These are phyloP conservation scores for Oreochromis grahami DNA, from an alignment of 2,797 vertebrate species.

Conservation along the genomic window DNA sequence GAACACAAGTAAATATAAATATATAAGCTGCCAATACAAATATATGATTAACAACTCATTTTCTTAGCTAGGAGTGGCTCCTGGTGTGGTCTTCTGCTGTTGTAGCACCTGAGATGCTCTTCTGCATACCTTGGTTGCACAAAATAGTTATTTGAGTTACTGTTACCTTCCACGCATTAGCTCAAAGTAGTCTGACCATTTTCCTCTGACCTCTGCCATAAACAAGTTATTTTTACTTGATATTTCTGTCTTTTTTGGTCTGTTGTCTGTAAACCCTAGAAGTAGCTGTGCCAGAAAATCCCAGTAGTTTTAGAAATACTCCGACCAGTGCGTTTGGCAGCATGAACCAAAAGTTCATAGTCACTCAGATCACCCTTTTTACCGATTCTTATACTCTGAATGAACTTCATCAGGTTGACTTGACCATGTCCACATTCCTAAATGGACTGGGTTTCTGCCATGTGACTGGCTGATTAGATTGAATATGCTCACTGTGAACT, in stretches of 20 bases:
- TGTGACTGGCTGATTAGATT: neutral
- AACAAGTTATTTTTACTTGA: neutral
- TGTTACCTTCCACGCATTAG: neutral
- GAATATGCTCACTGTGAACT: neutral
- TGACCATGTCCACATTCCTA: neutral
- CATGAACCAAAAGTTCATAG: neutral
- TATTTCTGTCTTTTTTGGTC: neutral
- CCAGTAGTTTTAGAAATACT: neutral
- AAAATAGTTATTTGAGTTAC: neutral
- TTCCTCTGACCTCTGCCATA: neutral
- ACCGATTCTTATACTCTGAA: neutral
- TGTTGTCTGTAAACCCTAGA: neutral
- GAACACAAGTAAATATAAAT: neutral
- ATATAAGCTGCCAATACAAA: neutral
- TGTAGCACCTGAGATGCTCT: neutral
- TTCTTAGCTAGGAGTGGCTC: neutral
- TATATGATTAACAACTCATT: neutral
- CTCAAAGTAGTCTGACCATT: neutral
- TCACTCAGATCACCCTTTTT: neutral
- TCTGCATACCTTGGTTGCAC: neutral
- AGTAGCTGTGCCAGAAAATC: neutral
- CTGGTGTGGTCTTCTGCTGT: neutral
- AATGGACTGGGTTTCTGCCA: accelerated
- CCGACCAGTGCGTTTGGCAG: neutral
- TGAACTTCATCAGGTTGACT: neutral